Conservation (phyloP, 2,797 vertebrate genomes). For the Philypnodon macrostomus region DNA sequence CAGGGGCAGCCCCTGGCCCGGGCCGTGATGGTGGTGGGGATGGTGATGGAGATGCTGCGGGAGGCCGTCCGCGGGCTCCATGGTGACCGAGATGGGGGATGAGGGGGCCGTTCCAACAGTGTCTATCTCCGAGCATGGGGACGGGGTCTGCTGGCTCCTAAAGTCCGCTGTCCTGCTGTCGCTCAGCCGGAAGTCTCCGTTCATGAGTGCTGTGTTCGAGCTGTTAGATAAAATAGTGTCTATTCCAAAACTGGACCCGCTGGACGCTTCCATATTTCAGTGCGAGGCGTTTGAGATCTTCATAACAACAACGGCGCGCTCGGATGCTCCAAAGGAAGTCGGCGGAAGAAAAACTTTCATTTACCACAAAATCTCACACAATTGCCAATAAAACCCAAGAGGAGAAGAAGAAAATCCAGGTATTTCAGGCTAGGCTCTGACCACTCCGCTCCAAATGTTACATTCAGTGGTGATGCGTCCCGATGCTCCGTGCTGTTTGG, state of each 20-base stretch:
- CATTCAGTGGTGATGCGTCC: conserved; percentile 64
- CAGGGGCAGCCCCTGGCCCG: conserved; percentile 72
- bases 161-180: conserved; percentile 90
- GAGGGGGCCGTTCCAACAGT: conserved; percentile 93
- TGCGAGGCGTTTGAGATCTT: conserved; percentile 71
- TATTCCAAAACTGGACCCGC: conserved; percentile 97
- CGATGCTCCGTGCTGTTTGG: conserved; percentile 73
- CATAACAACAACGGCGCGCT: conserved; percentile 77
- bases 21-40: conserved; percentile 78
- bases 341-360: conserved; percentile 26
- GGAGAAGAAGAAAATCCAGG: conserved; percentile 56
- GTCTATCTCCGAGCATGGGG: conserved; percentile 95
- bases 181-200: conserved; percentile 89
- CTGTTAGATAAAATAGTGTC: conserved; percentile 94
- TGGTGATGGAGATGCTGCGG: conserved; percentile 85
- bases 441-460: conserved; percentile 64
- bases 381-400: conserved; percentile 36
- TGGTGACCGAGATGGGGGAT: conserved; percentile 93
- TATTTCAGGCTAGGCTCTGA: conserved; percentile 32
- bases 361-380: conserved; percentile 13
- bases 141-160: conserved; percentile 88
- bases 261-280: conserved; percentile 91
- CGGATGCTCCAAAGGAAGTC: conserved; percentile 46
- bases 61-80: conserved; percentile 84
- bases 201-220: conserved; percentile 88